A percentile compares a stretch with the other conserved stretches of the same genome.
Evolutionary conservation across 2,113 vertebrate species (phyloP).

Genomic region (Misgurnus anguillicaudatus): DNA sequence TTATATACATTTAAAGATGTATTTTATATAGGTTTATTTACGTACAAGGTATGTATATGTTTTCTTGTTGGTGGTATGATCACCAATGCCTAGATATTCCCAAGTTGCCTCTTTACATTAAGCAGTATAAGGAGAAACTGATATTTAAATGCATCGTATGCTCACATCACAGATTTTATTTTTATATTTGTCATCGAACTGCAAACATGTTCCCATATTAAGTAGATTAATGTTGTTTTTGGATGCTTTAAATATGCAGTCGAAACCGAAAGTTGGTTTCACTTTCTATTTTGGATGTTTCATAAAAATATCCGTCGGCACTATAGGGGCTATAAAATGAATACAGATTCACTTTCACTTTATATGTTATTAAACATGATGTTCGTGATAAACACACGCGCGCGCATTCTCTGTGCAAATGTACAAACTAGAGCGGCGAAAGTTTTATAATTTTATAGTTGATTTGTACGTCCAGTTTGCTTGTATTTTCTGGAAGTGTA

Average conservation of each 20-base stretch:
- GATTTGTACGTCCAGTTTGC: conserved; percentile 58
- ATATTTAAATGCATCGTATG: conserved; percentile 20
- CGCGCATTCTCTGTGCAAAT: conserved; percentile 39
- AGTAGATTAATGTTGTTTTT: no score
- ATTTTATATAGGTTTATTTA: conserved; percentile 38
- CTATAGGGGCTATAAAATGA: neutral
- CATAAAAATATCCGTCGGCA: neutral
- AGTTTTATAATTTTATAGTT: conserved; percentile 65
- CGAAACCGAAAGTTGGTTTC: conserved; percentile 1
- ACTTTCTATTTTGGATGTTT: neutral
- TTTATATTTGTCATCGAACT: no score
- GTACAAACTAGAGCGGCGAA: conserved; percentile 45
- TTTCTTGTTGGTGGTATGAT: conserved; percentile 21
- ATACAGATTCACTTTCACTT: conserved; percentile 9
- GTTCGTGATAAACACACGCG: conserved; percentile 27
- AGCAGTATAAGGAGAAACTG: conserved; percentile 30
- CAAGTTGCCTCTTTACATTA: conserved; percentile 53
- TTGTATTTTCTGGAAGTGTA: conserved; percentile 60
- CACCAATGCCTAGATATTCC: conserved; percentile 45
- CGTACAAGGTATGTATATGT: conserved; percentile 34
- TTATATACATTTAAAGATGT: conserved; percentile 13
- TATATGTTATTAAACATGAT: neutral
- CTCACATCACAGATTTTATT: conserved; percentile 48
- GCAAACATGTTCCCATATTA: neutral
- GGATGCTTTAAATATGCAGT: conserved; percentile 3